Percentiles rank a stretch among this genome's conserved stretches.
Conservation (phyloP, 2,797 vertebrate genomes). For the Chelidonichthys spinosus region DNA sequence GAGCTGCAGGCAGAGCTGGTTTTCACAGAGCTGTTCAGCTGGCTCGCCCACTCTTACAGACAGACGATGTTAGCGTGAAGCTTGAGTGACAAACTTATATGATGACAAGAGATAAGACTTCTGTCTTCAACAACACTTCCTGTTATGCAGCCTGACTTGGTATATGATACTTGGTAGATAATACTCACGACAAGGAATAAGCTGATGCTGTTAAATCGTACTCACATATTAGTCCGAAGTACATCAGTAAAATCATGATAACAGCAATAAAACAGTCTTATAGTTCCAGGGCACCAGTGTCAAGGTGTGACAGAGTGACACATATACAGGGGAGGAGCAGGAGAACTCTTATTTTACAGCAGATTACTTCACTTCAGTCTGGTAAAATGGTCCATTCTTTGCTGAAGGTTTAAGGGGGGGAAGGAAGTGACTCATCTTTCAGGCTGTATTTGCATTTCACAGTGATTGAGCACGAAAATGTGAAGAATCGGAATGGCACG, state of each 20-base stretch:
- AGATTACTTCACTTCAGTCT: not conserved
- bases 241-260: constrained; percentile 41
- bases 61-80: constrained; percentile 42
- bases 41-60: constrained; percentile 53
- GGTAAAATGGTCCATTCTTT: not conserved
- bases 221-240: constrained; percentile 12
- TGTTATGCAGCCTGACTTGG: not conserved
- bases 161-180: too few species aligned
- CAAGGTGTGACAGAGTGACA: not conserved
- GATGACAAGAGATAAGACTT: constrained; percentile 33
- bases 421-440: constrained; percentile 20
- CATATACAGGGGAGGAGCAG: not conserved
- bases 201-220: not conserved
- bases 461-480: not conserved
- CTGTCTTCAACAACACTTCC: not conserved
- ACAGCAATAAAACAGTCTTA: constrained; percentile 32
- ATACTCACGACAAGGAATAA: not conserved
- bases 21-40: constrained; percentile 65
- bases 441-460: not conserved
- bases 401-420: not conserved
- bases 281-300: constrained; percentile 11
- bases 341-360: not conserved
- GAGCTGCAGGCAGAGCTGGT: constrained; percentile 78
- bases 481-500: not conserved
- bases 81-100: constrained; percentile 43